Evolutionary conservation across 2,113 vertebrate species (phyloP).

Genomic region (Polypterus bichir): DNA sequence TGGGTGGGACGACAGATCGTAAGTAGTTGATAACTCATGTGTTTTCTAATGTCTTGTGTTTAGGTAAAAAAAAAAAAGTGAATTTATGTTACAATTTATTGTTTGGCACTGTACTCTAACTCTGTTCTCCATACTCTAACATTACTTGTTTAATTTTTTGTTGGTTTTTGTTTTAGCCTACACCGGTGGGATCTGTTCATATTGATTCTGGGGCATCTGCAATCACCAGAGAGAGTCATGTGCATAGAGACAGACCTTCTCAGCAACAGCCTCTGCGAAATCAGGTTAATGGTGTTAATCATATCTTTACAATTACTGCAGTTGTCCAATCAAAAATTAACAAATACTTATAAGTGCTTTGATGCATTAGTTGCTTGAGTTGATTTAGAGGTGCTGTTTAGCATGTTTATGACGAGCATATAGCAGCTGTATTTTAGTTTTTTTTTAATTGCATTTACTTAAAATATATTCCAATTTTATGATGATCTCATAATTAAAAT

Average conservation of each 20-base stretch:
- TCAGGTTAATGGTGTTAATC: slow-evolving; percentile 53
- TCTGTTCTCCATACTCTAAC: neutral
- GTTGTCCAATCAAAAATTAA: too few relatives aligned
- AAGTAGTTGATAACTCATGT: slow-evolving; percentile 38
- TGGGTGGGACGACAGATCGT: slow-evolving; percentile 96
- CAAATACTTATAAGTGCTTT: too few relatives aligned
- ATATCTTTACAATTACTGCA: too few relatives aligned
- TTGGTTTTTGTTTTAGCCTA: slow-evolving; percentile 59
- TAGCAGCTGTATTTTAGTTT: too few relatives aligned
- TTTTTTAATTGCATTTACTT: too few relatives aligned
- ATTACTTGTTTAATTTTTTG: slow-evolving; percentile 10
- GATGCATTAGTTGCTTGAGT: too few relatives aligned
- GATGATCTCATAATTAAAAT: too few relatives aligned
- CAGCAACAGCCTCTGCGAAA: slow-evolving; percentile 81
- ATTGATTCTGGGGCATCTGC: slow-evolving; percentile 85
- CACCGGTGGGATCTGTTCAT: slow-evolving; percentile 84
- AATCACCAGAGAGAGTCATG: slow-evolving; percentile 78
- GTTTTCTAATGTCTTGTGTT: slow-evolving; percentile 10
- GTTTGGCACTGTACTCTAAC: neutral
- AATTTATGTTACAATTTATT: slow-evolving; percentile 2
- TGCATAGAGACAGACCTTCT: slow-evolving; percentile 76
- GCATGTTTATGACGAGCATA: too few relatives aligned
- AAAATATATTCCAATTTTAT: too few relatives aligned
- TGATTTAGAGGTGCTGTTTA: too few relatives aligned
- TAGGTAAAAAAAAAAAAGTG: slow-evolving; percentile 16